Percentiles rank a stretch among this genome's conserved stretches.
These are phyloP conservation scores for Rhyacichthys aspro DNA, from an alignment of 2,797 vertebrate genomes.

Conservation along the genomic window DNA sequence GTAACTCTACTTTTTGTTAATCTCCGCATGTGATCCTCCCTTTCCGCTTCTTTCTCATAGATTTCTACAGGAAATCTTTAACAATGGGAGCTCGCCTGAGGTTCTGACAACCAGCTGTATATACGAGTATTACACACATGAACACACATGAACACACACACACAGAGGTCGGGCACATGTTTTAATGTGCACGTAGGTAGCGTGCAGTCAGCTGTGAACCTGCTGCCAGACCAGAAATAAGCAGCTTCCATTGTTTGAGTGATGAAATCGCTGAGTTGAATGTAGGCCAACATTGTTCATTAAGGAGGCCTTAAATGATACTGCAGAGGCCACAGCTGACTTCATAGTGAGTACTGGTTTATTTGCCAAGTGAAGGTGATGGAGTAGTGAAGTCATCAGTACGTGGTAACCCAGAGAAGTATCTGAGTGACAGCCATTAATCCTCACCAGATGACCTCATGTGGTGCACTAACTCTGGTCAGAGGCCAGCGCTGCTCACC, in stretches of 20 bases:
- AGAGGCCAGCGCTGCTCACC: constrained; percentile 49
- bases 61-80: constrained; percentile 70
- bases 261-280: constrained; percentile 8
- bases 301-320: background rate
- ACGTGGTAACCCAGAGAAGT: background rate
- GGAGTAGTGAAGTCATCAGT: constrained; percentile 3
- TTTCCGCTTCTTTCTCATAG: constrained; percentile 62
- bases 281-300: background rate
- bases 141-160: constrained; percentile 17
- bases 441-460: constrained; percentile 62
- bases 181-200: constrained; percentile 19
- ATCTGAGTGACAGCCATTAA: constrained; percentile 32
- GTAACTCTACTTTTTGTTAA: constrained; percentile 26
- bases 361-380: constrained; percentile 41
- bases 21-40: constrained; percentile 52
- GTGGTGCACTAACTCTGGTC: constrained; percentile 38
- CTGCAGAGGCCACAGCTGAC: constrained; percentile 12
- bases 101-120: constrained; percentile 49
- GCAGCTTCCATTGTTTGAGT: constrained; percentile 25
- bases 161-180: constrained; percentile 1
- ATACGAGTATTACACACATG: constrained; percentile 28
- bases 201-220: constrained; percentile 6
- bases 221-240: constrained; percentile 5
- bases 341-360: constrained; percentile 22
- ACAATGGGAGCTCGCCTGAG: constrained; percentile 70